Evolutionary conservation across 2,888 invertebrate genomes (phyloP).

Genomic region (Spialia ferax): DNA sequence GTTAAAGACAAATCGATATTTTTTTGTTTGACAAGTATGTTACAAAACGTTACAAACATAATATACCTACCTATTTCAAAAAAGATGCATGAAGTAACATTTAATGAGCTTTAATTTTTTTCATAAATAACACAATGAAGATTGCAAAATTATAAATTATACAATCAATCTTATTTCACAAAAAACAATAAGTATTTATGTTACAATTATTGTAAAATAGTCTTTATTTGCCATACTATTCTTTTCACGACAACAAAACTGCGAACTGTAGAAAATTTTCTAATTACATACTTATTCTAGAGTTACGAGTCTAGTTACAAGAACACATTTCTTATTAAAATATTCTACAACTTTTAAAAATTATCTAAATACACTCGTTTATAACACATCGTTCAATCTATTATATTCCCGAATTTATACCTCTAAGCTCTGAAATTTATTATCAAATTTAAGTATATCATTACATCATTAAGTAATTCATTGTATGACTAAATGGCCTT

Average conservation of each 20-base stretch:
- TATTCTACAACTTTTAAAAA: constrained; percentile 48
- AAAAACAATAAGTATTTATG: neutral
- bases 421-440: constrained; percentile 73
- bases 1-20: too few relatives aligned
- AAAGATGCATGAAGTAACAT: too few relatives aligned
- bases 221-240: neutral
- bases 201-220: constrained; percentile 5
- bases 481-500: constrained; percentile 30
- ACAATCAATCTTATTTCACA: neutral
- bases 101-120: too few relatives aligned
- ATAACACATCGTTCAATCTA: constrained; percentile 29
- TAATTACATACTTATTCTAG: constrained; percentile 54
- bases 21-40: too few relatives aligned
- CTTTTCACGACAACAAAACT: constrained; percentile 25
- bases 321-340: constrained; percentile 69
- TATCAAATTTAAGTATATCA: constrained; percentile 53
- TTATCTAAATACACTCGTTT: constrained; percentile 56
- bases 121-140: too few relatives aligned
- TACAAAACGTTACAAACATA: too few relatives aligned
- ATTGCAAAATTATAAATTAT: neutral
- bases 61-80: too few relatives aligned
- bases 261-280: constrained; percentile 45
- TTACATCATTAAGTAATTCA: constrained; percentile 51
- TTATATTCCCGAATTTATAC: constrained; percentile 54
- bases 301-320: too few relatives aligned